Percentiles rank a stretch among this genome's conserved stretches.
These are phyloP conservation scores for Turritopsis rubra DNA, from an alignment of 30 jellyfish, hydroid and myxozoan genomes.

Conservation along the genomic window DNA sequence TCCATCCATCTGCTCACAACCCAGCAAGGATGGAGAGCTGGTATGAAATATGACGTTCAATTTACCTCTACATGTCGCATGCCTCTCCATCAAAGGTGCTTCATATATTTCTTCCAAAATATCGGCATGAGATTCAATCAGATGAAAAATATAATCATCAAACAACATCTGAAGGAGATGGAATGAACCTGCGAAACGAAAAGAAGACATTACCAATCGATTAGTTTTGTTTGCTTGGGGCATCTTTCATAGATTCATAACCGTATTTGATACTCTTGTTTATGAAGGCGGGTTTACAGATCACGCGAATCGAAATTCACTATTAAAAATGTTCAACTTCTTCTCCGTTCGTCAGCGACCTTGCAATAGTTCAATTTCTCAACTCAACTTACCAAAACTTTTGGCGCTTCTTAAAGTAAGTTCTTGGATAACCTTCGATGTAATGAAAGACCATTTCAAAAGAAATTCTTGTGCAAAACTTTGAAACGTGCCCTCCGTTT, in stretches of 20 bases:
- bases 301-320: too few species aligned
- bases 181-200: constrained; percentile 68
- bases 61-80: constrained; percentile 10
- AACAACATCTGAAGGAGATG: constrained; percentile 91
- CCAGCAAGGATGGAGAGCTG: not conserved
- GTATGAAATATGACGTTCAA: too few species aligned
- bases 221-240: not conserved
- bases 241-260: too few species aligned
- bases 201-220: not conserved
- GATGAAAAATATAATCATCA: constrained; percentile 78
- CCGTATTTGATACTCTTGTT: too few species aligned
- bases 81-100: not conserved
- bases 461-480: constrained; percentile 84
- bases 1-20: too few species aligned
- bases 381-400: constrained; percentile 99
- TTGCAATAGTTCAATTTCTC: too few species aligned
- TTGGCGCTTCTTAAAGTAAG: constrained; percentile 93
- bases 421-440: constrained; percentile 86
- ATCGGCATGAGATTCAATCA: constrained; percentile 88
- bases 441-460: constrained; percentile 79
- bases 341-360: too few species aligned
- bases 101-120: constrained; percentile 41
- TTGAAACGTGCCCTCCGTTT: constrained; percentile 66
- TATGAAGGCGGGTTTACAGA: too few species aligned
- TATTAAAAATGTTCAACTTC: too few species aligned